Evolutionary conservation across 2,888 invertebrate genomes (phyloP).

Genomic region (Lottia scabra): DNA sequence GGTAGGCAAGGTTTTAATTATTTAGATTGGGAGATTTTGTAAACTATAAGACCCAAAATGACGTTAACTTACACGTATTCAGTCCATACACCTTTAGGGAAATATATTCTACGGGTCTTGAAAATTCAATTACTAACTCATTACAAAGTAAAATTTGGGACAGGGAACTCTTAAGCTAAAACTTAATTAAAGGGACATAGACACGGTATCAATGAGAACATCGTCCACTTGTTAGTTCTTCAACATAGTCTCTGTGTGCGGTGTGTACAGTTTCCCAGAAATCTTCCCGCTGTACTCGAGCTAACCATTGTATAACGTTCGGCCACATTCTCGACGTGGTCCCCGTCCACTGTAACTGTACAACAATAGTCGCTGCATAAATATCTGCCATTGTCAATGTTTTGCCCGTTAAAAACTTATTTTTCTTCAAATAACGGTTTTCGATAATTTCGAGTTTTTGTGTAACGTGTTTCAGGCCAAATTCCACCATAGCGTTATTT

Average conservation of each 20-base stretch:
- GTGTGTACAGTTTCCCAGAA: slow-evolving; percentile 58
- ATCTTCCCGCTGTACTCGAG: slow-evolving; percentile 46
- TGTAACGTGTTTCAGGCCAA: slow-evolving; percentile 47
- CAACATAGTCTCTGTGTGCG: slow-evolving; percentile 47
- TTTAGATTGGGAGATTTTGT: too few species aligned
- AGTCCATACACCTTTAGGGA: too few species aligned
- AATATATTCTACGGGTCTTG: too few species aligned
- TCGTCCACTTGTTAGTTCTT: slow-evolving; percentile 43
- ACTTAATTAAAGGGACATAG: too few species aligned
- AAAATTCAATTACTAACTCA: too few species aligned
- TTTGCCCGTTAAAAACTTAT: slow-evolving; percentile 48
- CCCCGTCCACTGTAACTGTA: slow-evolving; percentile 57
- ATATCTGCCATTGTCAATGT: slow-evolving; percentile 55
- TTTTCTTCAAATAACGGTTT: slow-evolving; percentile 48
- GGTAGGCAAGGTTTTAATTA: too few species aligned
- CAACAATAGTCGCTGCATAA: slow-evolving; percentile 49
- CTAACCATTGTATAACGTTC: slow-evolving; percentile 51
- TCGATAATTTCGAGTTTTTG: slow-evolving; percentile 54
- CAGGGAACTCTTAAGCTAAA: too few species aligned
- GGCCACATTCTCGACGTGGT: slow-evolving; percentile 60
- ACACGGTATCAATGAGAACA: neutral
- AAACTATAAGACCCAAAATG: too few species aligned
- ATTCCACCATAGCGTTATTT: slow-evolving; percentile 54
- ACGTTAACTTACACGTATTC: too few species aligned
- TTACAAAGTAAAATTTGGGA: too few species aligned